A percentile compares a stretch with the other conserved stretches of the same genome.
These are phyloP conservation scores for Neomorphus geoffroyi DNA, from an alignment of 2,797 vertebrate species.

Conservation along the genomic window DNA sequence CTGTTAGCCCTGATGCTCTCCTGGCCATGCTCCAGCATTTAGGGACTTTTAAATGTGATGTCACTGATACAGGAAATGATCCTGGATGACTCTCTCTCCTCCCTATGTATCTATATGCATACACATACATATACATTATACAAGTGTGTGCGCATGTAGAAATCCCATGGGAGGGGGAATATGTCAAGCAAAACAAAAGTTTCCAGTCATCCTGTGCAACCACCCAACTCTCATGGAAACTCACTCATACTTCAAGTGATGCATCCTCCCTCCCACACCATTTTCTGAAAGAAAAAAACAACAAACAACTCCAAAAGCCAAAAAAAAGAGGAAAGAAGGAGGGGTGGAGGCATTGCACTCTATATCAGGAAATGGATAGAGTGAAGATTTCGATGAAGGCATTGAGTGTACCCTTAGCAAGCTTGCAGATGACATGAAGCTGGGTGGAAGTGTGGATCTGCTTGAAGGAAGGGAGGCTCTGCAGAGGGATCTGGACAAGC, in stretches of 20 bases:
- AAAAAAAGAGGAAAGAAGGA: background rate
- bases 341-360: too few relatives aligned
- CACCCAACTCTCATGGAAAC: background rate
- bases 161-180: background rate
- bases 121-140: background rate
- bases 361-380: too few relatives aligned
- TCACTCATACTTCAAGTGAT: background rate
- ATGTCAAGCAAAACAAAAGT: background rate
- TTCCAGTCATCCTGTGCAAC: constrained; percentile 9
- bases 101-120: too few relatives aligned
- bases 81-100: background rate
- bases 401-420: too few relatives aligned
- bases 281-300: background rate
- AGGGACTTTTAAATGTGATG: accelerated
- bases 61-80: background rate
- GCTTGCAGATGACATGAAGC: too few relatives aligned
- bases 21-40: background rate
- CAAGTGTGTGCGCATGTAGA: accelerated
- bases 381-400: too few relatives aligned
- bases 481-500: too few relatives aligned
- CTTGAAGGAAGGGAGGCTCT: too few relatives aligned
- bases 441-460: too few relatives aligned
- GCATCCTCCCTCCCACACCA: accelerated
- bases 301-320: background rate
- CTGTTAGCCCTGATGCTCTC: background rate